These are phyloP conservation scores for Carabus problematicus DNA, from an alignment of 2,888 invertebrate species.

Conservation along the genomic window DNA sequence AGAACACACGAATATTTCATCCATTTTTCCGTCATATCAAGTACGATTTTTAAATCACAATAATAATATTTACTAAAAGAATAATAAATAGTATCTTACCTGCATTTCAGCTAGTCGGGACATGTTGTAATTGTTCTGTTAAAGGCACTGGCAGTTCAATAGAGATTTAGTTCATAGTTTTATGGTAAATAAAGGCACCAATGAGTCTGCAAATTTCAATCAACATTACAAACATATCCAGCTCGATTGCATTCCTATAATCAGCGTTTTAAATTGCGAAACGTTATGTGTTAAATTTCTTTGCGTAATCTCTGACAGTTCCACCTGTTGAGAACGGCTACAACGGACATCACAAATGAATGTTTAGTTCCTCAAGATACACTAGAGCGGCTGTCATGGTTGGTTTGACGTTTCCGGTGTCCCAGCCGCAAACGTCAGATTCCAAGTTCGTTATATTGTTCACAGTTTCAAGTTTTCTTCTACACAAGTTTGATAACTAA, in stretches of 20 bases:
- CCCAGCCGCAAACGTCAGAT: too few species aligned
- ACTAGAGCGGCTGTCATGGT: conserved; percentile 13
- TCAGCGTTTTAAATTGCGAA: too few species aligned
- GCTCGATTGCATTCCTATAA: too few species aligned
- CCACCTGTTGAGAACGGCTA: conserved; percentile 18
- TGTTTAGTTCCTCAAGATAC: too few species aligned
- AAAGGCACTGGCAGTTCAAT: neutral
- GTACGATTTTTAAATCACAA: neutral
- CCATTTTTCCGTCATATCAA: too few species aligned
- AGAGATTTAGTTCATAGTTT: neutral
- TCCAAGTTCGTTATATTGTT: too few species aligned
- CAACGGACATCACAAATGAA: neutral
- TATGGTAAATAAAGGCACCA: neutral
- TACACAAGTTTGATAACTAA: too few species aligned
- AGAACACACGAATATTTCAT: too few species aligned
- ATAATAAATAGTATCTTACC: conserved; percentile 10
- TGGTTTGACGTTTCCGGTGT: conserved; percentile 17
- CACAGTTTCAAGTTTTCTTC: too few species aligned
- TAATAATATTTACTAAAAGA: neutral
- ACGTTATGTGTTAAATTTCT: too few species aligned
- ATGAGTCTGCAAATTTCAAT: neutral
- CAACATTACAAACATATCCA: neutral
- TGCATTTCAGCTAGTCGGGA: conserved; percentile 34
- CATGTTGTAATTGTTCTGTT: conserved; percentile 2
- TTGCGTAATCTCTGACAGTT: neutral